A percentile compares a stretch with the other conserved stretches of the same genome.
Evolutionary conservation across 2,888 invertebrate genomes (phyloP).

Genomic region (Drosophila subsilvestris): DNA sequence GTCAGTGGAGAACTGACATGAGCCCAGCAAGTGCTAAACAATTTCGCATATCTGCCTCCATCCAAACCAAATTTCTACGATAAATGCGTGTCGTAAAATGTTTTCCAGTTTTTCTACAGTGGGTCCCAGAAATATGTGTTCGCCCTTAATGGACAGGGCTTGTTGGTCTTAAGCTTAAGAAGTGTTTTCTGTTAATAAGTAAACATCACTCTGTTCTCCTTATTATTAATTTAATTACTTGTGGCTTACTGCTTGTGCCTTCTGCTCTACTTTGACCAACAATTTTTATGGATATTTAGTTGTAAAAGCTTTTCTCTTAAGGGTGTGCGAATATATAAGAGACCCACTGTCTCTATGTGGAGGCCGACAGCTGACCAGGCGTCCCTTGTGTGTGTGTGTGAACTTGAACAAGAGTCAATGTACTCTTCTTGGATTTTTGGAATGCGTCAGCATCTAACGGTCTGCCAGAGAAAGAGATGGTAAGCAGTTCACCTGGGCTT

Average conservation of each 20-base stretch:
- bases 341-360: neutral
- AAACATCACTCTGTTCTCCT: too few species aligned
- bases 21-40: slow-evolving; percentile 49
- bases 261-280: too few species aligned
- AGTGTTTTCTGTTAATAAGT: too few species aligned
- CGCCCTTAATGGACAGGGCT: neutral
- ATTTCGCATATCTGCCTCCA: slow-evolving; percentile 48
- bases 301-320: neutral
- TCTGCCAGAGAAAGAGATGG: slow-evolving; percentile 11
- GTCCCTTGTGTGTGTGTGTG: slow-evolving; percentile 8
- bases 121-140: slow-evolving; percentile 10
- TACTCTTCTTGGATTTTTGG: slow-evolving; percentile 44
- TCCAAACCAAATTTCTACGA: neutral
- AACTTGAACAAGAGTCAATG: slow-evolving; percentile 48
- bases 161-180: too few species aligned
- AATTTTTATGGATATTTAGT: too few species aligned
- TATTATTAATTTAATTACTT: too few species aligned
- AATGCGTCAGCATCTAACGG: slow-evolving; percentile 30
- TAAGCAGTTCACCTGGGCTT: neutral
- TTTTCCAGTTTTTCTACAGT: slow-evolving; percentile 7
- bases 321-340: neutral
- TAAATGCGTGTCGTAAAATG: slow-evolving; percentile 37
- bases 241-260: too few species aligned
- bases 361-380: slow-evolving; percentile 1
- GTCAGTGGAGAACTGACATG: slow-evolving; percentile 58